Evolutionary conservation across 1,140 invertebrate genomes (phyloP), one percentile per base, ranked within the genome.

Genomic region (Triops cancriformis): DNA sequence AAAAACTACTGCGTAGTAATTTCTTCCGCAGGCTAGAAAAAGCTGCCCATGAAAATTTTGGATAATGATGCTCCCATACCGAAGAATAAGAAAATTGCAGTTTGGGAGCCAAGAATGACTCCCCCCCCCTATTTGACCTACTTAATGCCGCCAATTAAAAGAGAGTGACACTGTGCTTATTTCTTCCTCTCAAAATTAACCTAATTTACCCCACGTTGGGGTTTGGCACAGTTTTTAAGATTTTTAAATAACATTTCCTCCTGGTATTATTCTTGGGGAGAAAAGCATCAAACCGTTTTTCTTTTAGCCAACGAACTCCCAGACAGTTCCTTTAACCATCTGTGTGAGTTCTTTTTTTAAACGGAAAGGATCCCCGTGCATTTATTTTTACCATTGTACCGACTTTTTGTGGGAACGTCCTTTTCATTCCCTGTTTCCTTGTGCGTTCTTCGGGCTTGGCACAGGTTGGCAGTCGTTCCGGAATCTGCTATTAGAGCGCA

Each of bases 391-490:
- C 51, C 51, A 64, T 64, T 64, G 51, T 23, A 14, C 14, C 18
- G 51, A 12, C 51, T 64, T 64, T 64, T 51, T 64, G 14, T 64
- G 14, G 23, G 18, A n/a, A 18, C 51, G 23, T 64, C 23, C 51
- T 64, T 64, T 64, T 14, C 7, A 37, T 37, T 37, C 31, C 51
- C 23, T 64, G 43, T 64, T 18, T 64, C 51, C 18, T 64, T 23
- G 51, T 23, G 51, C 23, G 18, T 64, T 18, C 18, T 23, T n/a
- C 18, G 5, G 23, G 51, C 51, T 23, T n/a, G 23, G 51, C 51
- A 64, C 51, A 64, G 51, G 51, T 64, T 64, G 51, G 51, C 51
- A 64, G 51, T 64, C 51, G 51, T 64, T 64, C 51, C 18, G 51
- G 51, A 64, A 64, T 64, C 51, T 64, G 51, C 51, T 14, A 64